Evolutionary conservation across 2,797 vertebrate genomes (phyloP), one percentile per base, ranked within the genome.

Genomic region (Scleropages formosus): DNA sequence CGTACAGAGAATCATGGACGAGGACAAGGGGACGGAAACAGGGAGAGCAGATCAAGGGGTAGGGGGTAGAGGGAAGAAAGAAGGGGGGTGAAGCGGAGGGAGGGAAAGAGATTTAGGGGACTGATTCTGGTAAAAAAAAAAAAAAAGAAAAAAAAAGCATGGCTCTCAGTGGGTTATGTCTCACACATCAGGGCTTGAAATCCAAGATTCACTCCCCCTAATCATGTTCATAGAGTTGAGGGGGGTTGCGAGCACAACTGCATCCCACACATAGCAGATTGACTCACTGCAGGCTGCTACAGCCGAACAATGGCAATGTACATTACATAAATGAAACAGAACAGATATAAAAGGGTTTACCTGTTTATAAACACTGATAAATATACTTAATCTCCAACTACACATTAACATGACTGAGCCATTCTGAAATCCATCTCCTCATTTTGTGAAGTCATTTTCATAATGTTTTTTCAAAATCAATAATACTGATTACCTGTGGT

Each of bases 161-260:
- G 88, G 81, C 84, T 89, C 78, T 88, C 88, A 88, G 87, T 87
- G 88, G 86, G 84, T 89, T 79, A 86, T 80, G 83, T 91, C 90
- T 92, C 90, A 85, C 91, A 93, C 91, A 92, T 84, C 90, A 86
- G 90, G 92, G 91, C 91, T 92, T 92, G 88, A 91, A 91, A 91
- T 85, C 86, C 86, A 87, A 87, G 81, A 82, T 75, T 87, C 72
- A 76, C 84, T 75, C 74, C 78, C 75, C 61, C 53, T 20, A 46
- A 78, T 81, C 78, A 77, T 82, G 76, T 77, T 79, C 75, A 66
- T 24, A 70, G 10, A 3, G 56, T 20, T 26, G 73, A 20, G 53
- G 63, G 62, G 53, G 15, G 39, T 44, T 12, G 8, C 51, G 66
- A 62, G 22, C 4, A 7, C 11, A 69, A 69, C 56, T 16, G n/a